Conservation (phyloP, 2,888 invertebrate genomes). For the Pasiphila rectangulata region DNA sequence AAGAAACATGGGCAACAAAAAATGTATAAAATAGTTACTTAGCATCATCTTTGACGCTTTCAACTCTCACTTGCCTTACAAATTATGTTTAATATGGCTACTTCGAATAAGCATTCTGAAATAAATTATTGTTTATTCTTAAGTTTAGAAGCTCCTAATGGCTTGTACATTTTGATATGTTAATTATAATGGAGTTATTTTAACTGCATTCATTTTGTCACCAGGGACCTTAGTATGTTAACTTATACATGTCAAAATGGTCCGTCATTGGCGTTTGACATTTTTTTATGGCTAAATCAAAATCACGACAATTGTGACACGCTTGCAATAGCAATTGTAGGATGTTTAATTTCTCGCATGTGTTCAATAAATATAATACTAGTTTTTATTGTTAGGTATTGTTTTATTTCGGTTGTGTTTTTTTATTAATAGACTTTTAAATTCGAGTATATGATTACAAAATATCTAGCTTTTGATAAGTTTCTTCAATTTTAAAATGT, state of each 20-base stretch:
- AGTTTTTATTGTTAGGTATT: background rate
- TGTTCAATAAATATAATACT: conserved; percentile 23
- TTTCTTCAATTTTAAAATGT: conserved; percentile 12
- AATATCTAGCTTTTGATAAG: background rate
- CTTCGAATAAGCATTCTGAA: too few species aligned
- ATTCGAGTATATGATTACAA: conserved; percentile 8
- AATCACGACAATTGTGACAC: too few species aligned
- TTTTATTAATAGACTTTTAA: conserved; percentile 1
- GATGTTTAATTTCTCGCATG: conserved; percentile 5
- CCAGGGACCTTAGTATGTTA: background rate
- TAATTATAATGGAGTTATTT: conserved; percentile 9
- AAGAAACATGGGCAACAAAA: too few species aligned
- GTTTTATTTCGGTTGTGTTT: conserved; percentile 9
- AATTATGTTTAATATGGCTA: too few species aligned
- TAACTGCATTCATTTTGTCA: background rate
- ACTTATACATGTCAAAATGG: background rate
- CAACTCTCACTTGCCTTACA: too few species aligned
- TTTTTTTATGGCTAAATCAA: too few species aligned
- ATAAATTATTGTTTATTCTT: background rate
- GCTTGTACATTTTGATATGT: conserved; percentile 66
- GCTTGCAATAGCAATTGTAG: background rate
- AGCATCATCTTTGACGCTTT: too few species aligned
- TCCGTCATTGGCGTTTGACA: too few species aligned
- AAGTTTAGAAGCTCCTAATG: conserved; percentile 44
- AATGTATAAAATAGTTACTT: too few species aligned